These are phyloP conservation scores for Drosophila nebulosa DNA, from an alignment of 1,140 invertebrate species.

Conservation along the genomic window DNA sequence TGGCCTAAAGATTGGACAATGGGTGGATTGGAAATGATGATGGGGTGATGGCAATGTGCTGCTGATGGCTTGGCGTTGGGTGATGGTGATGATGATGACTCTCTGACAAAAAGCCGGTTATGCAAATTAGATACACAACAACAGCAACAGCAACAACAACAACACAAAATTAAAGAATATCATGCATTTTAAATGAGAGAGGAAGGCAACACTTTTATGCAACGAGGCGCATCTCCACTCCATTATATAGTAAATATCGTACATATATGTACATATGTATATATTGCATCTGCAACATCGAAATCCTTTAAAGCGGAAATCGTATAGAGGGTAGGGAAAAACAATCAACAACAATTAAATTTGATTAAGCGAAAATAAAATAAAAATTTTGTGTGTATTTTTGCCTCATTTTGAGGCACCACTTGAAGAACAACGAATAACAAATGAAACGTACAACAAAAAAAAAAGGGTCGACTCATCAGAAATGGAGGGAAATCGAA, in stretches of 20 bases:
- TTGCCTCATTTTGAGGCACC: constrained; percentile 1
- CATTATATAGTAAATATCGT: background rate
- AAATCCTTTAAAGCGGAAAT: constrained; percentile 45
- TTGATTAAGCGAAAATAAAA: constrained; percentile 50
- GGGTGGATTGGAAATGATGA: constrained; percentile 27
- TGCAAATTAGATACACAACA: constrained; percentile 48
- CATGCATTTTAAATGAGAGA: constrained; percentile 50
- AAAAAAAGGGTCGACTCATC: constrained; percentile 12
- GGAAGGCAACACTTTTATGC: constrained; percentile 15
- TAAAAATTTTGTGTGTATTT: constrained; percentile 34
- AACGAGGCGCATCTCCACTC: constrained; percentile 16
- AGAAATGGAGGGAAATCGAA: constrained; percentile 3
- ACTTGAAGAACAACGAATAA: background rate
- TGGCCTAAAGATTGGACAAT: constrained; percentile 46
- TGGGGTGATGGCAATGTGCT: constrained; percentile 17
- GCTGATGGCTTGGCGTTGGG: constrained; percentile 11
- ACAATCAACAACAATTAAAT: constrained; percentile 63
- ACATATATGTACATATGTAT: background rate
- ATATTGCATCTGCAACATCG: background rate
- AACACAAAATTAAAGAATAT: constrained; percentile 38
- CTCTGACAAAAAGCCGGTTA: constrained; percentile 57
- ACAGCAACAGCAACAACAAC: too few relatives aligned
- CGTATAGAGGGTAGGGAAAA: constrained; percentile 5
- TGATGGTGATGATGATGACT: constrained; percentile 30
- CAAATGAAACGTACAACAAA: background rate